Base-by-base conservation (phyloP, 1,140 invertebrate genomes). In the Oreohelix idahoensis region DNA sequence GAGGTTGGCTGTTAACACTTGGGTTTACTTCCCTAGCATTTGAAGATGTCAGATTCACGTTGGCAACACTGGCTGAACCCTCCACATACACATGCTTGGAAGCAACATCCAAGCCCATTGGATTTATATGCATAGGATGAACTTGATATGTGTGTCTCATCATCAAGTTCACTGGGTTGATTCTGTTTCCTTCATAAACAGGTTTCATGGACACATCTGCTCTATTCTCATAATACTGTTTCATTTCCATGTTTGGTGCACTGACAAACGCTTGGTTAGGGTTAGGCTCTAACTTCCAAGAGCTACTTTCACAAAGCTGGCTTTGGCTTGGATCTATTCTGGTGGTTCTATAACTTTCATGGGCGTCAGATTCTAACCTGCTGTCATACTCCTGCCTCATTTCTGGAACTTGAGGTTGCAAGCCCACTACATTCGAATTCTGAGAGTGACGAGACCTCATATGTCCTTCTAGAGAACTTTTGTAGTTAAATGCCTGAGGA, bases 401-500 rank as follows among this genome's bases (percentile, higher is more conserved):
- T 32, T 66, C 63, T 8, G 63, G 63, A 17, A 66, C 63, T 32
- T 66, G 63, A 32, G 63, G 17, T 2, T 5, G 29, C 63, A 66
- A 32, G 5, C 8, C 29, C 32, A 5, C 63, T 8, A 5, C 0
- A 32, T 32, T 66, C 35, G 53, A 17, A 49, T 35, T 45, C 75
- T 77, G 53, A 5, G 63, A 45, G 32, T 80, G 79, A 10, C 45
- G 35, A 49, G 79, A 45, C 29, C 66, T 36, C 51, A 75, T 74
- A 49, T 82, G 80, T 35, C 45, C 49, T 74, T 82, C 71, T 15
- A 82, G 49, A 39, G 70, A 75, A 26, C 51, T 74, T 29, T 75
- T 82, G 49, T 75, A 82, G 49, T 75, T 82, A 39, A 82, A 82
- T 29, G 29, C 80, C 71, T 82, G 80, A 13, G 70, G 35, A 63